phyloP scores from a whole-genome alignment of 2,113 vertebrate species.

The Thamnaconus septentrionalis region DNA sequence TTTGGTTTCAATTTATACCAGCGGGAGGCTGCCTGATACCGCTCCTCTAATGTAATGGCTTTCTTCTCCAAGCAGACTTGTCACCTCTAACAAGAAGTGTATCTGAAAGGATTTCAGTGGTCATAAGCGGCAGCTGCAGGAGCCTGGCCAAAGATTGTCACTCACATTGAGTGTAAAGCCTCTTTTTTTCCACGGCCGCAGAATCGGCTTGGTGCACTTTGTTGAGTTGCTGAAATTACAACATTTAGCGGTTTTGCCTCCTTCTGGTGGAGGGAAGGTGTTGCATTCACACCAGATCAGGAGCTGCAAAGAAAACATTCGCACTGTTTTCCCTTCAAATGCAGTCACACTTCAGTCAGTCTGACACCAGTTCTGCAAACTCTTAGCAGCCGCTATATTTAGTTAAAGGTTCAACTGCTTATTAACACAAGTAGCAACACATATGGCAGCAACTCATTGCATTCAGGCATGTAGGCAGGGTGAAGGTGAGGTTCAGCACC shows the following conservation, averaged over 20 bases:
- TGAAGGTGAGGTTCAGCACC: no score
- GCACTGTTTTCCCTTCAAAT: no score
- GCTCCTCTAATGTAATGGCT: conserved; percentile 67
- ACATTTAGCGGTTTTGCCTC: conserved; percentile 55
- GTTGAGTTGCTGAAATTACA: conserved; percentile 60
- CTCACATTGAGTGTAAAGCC: conserved; percentile 50
- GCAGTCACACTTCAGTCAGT: no score
- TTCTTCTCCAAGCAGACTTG: conserved; percentile 59
- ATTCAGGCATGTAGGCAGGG: no score
- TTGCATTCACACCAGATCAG: background rate
- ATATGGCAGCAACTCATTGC: no score
- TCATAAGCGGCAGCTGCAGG: conserved; percentile 42
- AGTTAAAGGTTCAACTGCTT: no score
- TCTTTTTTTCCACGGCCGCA: conserved; percentile 36
- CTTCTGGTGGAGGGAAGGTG: conserved; percentile 15
- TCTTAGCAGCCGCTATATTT: no score
- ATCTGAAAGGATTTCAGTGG: conserved; percentile 56
- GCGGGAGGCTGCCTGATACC: conserved; percentile 60
- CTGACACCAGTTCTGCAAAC: no score
- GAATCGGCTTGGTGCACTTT: conserved; percentile 43
- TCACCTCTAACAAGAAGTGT: conserved; percentile 65
- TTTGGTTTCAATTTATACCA: conserved; percentile 67
- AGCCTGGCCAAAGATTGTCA: conserved; percentile 55
- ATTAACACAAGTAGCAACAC: no score
- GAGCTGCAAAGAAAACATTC: no score